Evolutionary conservation across 2,888 invertebrate species (phyloP), one percentile per base, ranked within the genome.

Genomic region (Heliconius erato): DNA sequence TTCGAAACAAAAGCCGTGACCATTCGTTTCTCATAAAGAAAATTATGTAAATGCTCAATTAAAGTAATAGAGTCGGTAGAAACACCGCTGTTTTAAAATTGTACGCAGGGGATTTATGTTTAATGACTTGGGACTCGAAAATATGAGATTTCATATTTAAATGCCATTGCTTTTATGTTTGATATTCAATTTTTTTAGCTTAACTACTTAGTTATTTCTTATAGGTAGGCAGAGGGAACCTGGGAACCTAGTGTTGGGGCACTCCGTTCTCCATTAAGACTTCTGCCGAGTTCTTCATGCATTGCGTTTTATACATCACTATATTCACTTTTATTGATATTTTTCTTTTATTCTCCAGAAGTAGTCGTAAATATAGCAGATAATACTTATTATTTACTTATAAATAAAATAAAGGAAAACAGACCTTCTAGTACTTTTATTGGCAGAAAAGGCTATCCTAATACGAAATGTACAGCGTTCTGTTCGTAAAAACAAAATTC

Each of bases 31-130:
- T 40, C 16, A 14, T 67, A 67, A 67, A 49, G 59, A 71, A 69
- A 69, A 71, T 77, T 71, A 81, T 77, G 81, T 77, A 81, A 81
- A 81, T 77, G 77, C 68, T 77, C 81, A 81, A 71, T 81, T 77
- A 71, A 44, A 69, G 26, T 49, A 76, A 77, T 76, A 81, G 71
- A 77, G 59, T 59, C 28, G 68, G 63, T 40, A 63, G 76, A 76
- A 63, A 76, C 35, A 76, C 35, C 59, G 23, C 63, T 63, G 63
- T 76, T 76, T 76, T 63, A 63, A 76, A 76, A 76, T 63, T 76
- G 59, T 76, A 63, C 76, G n/a, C 76, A 63, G 35, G 54, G 35
- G 35, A 35, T n/a, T 76, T 63, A 26, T 59, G 9, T 63, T 76
- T 63, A 63, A 76, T 26, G 76, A 76, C 16, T 76, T 76, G 19